A percentile compares a stretch with the other conserved stretches of the same genome.
These are phyloP conservation scores for Limenitis camilla DNA, from an alignment of 2,888 invertebrate genomes.

Conservation along the genomic window DNA sequence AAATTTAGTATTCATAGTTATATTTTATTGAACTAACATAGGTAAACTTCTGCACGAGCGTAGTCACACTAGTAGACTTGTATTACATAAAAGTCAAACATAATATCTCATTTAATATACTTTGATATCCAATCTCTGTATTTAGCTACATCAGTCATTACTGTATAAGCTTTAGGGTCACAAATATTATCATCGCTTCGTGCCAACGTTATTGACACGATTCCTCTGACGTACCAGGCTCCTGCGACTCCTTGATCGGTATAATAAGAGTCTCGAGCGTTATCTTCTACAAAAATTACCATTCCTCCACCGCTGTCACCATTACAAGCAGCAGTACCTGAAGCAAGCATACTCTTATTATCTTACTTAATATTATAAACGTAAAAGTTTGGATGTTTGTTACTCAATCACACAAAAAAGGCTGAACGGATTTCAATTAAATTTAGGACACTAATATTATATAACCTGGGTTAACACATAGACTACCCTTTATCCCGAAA, in stretches of 20 bases:
- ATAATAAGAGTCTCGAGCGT: constrained; percentile 11
- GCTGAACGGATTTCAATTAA: too few relatives aligned
- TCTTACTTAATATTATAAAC: neutral
- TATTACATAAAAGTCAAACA: too few relatives aligned
- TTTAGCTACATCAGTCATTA: constrained; percentile 57
- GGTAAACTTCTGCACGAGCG: too few relatives aligned
- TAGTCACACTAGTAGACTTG: too few relatives aligned
- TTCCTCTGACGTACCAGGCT: constrained; percentile 38
- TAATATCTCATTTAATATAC: constrained; percentile 19
- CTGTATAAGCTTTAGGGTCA: constrained; percentile 51
- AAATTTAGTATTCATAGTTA: too few relatives aligned
- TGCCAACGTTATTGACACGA: constrained; percentile 37
- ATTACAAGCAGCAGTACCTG: constrained; percentile 63
- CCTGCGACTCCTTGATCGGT: constrained; percentile 27
- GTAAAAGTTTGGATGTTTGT: too few relatives aligned
- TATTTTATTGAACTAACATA: too few relatives aligned
- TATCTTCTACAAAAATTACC: constrained; percentile 41
- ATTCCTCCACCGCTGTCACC: constrained; percentile 70
- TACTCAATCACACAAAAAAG: too few relatives aligned
- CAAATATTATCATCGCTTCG: constrained; percentile 39
- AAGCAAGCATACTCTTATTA: constrained; percentile 17
- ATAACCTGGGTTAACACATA: too few relatives aligned
- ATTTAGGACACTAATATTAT: too few relatives aligned
- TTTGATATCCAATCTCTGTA: constrained; percentile 36
- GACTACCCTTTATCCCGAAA: too few relatives aligned